These are phyloP conservation scores for Aphaenogaster rudis DNA, from an alignment of 1,140 invertebrate species.

Conservation along the genomic window DNA sequence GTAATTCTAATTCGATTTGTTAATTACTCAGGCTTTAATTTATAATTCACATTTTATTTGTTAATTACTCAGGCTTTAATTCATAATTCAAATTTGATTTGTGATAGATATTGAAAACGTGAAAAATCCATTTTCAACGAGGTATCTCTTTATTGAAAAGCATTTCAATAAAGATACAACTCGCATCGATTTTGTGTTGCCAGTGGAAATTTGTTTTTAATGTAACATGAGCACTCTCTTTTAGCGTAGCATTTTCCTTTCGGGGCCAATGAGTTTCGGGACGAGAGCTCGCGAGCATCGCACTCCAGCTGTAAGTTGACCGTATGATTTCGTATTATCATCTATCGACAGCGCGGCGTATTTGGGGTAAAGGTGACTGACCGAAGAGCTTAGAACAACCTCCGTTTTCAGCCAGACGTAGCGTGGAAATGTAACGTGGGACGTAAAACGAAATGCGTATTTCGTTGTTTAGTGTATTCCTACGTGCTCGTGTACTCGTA, in stretches of 20 bases:
- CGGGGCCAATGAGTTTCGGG: background rate
- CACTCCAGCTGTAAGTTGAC: background rate
- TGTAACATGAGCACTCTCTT: background rate
- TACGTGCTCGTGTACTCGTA: background rate
- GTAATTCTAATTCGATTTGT: too few species aligned
- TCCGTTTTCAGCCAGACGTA: background rate
- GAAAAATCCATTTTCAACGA: background rate
- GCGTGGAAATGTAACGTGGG: background rate
- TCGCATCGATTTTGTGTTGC: background rate
- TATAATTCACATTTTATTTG: too few species aligned
- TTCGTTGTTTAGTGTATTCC: background rate
- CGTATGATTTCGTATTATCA: slow-evolving; percentile 15
- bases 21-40: too few species aligned
- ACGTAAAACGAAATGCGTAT: background rate
- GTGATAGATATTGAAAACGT: background rate
- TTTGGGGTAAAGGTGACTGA: slow-evolving; percentile 42
- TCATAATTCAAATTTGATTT: too few species aligned
- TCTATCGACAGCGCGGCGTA: slow-evolving; percentile 30
- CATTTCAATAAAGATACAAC: background rate
- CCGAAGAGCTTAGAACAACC: slow-evolving; percentile 24
- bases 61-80: too few species aligned
- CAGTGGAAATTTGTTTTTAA: background rate
- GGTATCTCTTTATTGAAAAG: background rate
- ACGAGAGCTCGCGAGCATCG: background rate
- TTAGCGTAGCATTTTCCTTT: background rate